A percentile compares a stretch with the other conserved stretches of the same genome.
Conservation (phyloP, 2,888 invertebrate species). For the Syrista parreyssii region DNA sequence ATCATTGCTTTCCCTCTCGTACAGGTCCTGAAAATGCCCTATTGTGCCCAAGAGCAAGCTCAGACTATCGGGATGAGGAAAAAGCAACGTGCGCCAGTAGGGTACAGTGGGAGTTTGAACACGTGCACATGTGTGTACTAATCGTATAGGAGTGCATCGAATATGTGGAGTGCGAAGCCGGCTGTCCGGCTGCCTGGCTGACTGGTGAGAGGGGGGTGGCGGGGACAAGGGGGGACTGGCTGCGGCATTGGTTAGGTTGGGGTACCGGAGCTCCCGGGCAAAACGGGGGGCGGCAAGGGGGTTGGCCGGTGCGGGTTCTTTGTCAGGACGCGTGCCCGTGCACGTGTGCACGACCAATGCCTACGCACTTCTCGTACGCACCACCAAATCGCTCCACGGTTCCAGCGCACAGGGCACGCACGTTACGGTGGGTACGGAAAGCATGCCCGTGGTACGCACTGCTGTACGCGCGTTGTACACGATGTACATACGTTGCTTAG, state of each 20-base stretch:
- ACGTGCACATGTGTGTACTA: conserved; percentile 18
- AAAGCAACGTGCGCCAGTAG: conserved; percentile 9
- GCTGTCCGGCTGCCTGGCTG: not conserved
- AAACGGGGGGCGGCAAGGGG: conserved; percentile 25
- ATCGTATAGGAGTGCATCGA: conserved; percentile 24
- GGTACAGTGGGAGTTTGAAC: conserved; percentile 30
- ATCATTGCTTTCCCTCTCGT: not conserved
- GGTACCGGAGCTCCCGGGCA: conserved; percentile 30
- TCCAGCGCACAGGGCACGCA: not conserved
- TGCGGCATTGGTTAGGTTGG: conserved; percentile 31
- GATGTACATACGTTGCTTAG: not conserved
- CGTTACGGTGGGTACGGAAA: not conserved
- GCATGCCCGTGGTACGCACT: not conserved
- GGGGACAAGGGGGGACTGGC: conserved; percentile 34
- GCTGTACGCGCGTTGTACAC: not conserved
- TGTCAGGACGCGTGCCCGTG: conserved; percentile 65
- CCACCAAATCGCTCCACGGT: conserved; percentile 21
- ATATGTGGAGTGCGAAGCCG: conserved; percentile 5
- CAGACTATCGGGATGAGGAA: not conserved
- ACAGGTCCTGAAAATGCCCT: not conserved
- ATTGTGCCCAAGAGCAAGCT: not conserved
- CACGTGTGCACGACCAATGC: conserved; percentile 65
- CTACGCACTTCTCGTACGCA: conserved; percentile 52
- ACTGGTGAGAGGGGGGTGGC: conserved; percentile 32
- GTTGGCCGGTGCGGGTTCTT: conserved; percentile 60